A percentile compares a stretch with the other conserved stretches of the same genome.
These are phyloP conservation scores for Apodemia mormo DNA, from an alignment of 2,888 invertebrate genomes.

Conservation along the genomic window DNA sequence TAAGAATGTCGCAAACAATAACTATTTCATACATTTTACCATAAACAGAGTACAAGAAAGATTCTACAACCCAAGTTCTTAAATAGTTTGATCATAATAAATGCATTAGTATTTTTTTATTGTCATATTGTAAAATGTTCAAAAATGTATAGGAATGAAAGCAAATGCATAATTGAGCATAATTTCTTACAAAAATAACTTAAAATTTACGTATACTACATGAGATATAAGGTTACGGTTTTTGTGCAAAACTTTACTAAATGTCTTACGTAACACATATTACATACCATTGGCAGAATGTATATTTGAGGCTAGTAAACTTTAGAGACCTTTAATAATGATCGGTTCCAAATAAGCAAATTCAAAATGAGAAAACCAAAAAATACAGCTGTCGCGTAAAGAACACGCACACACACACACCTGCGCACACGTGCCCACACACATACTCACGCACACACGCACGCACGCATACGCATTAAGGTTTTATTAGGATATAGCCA, in stretches of 20 bases:
- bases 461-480: background rate
- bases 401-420: background rate
- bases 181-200: constrained; percentile 14
- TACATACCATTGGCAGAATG: background rate
- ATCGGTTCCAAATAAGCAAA: background rate
- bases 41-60: background rate
- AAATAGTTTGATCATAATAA: background rate
- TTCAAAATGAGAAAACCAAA: too few species aligned
- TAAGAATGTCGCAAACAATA: background rate
- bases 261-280: background rate
- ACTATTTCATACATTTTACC: background rate
- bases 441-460: background rate
- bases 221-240: background rate
- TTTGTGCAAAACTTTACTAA: background rate
- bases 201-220: background rate
- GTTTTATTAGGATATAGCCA: background rate
- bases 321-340: background rate
- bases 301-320: background rate
- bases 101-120: constrained; percentile 4
- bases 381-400: background rate
- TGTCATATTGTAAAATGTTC: constrained; percentile 27
- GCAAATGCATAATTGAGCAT: constrained; percentile 55
- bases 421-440: too few species aligned
- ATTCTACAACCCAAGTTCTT: background rate
- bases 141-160: constrained; percentile 44